phyloP scores from a whole-genome alignment of 2,797 vertebrate species.

The Xiphorhynchus erythropygius region DNA sequence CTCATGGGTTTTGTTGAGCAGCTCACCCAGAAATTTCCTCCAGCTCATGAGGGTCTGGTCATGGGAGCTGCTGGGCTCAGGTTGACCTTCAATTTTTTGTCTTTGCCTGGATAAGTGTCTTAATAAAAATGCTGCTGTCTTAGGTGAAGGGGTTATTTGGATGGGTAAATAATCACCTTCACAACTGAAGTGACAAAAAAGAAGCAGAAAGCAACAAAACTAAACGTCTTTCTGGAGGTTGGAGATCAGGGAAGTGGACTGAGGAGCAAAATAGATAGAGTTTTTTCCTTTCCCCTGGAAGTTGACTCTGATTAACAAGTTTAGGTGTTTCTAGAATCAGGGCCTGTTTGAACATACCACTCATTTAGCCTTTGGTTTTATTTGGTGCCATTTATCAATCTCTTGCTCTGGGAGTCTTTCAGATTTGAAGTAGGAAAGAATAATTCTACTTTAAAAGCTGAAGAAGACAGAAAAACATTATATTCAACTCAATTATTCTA shows the following conservation, averaged over 20 bases:
- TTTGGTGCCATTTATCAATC: not conserved
- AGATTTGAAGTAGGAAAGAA: not conserved
- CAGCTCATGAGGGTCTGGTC: not conserved
- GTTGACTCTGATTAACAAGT: not conserved
- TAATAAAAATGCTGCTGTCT: not conserved
- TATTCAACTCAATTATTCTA: not conserved
- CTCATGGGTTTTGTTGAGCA: not conserved
- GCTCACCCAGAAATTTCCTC: not conserved
- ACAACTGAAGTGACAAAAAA: not conserved
- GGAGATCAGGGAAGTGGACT: fast-evolving
- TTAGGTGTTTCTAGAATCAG: not conserved
- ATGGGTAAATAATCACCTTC: not conserved
- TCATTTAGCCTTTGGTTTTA: not conserved
- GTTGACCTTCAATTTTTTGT: not conserved
- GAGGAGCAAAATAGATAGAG: not conserved
- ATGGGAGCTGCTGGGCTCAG: not conserved
- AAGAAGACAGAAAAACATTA: not conserved
- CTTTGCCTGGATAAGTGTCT: not conserved
- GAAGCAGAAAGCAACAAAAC: not conserved
- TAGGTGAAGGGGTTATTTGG: fast-evolving
- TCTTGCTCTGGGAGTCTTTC: not conserved
- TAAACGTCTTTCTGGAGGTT: fast-evolving
- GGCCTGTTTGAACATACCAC: not conserved
- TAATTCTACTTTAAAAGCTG: not conserved
- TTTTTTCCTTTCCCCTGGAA: not conserved